Evolutionary conservation across 1,140 invertebrate species (phyloP), one percentile per base, ranked within the genome.

Genomic region (Cyclargus thomasi): DNA sequence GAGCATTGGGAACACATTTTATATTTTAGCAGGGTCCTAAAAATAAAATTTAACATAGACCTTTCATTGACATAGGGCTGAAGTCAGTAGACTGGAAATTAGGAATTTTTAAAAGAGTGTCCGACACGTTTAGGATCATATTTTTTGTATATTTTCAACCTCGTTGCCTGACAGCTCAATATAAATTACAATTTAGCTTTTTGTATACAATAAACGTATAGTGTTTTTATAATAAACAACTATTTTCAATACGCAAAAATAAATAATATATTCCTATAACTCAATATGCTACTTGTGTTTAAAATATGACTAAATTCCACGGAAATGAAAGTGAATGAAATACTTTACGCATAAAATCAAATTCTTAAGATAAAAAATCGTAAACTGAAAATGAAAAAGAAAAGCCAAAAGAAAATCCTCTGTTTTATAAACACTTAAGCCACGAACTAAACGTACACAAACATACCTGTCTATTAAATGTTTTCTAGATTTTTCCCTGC

Each of bases 381-480:
- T 47, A 47, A 47, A 47, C 14, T 11, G 39, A 47, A 63, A 36
- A 63, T 14, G 22, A 5, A 16, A n/a, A 21, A 47, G 1, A 53
- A 20, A 47, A 53, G 17, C 14, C 2, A 16, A 0, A 21, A 47
- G 1, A 53, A 20, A 21, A 53, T 53, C 20, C 11, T 47, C 21
- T 8, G 23, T 20, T 53, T 36, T 53, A 53, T 35, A 29, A 17
- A 53, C n/a, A 63, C 35, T 10, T 29, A 23, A 23, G 23, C 23
- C 64, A 11, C 14, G 36, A 47, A 47, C 65, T 72, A 64, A 63
- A 55, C 22, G 53, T 67, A 71, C 67, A 65, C 55, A 59, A 17
- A 77, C 73, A 20, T 68, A 86, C 82, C 82, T 87, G 74, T 85
- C 71, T 79, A 83, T 86, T 71, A 80, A 80, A 76, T 75, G 74